Percentiles rank a stretch among this genome's conserved stretches.
Evolutionary conservation across 2,888 invertebrate genomes (phyloP).

Genomic region (Parnassius smintheus): DNA sequence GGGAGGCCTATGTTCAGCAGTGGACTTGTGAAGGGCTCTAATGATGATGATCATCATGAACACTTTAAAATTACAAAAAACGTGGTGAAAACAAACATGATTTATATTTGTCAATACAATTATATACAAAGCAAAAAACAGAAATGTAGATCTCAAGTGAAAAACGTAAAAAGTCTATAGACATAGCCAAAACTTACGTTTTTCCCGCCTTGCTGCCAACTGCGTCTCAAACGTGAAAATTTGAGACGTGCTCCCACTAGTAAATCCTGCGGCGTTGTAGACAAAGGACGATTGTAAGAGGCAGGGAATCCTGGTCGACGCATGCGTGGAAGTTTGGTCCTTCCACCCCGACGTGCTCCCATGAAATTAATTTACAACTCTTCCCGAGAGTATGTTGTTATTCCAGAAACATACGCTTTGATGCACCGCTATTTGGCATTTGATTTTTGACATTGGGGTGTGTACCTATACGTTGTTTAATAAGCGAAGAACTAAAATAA

Average conservation of each 20-base stretch:
- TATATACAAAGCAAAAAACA: no score
- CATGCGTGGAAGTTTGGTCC: slow-evolving; percentile 48
- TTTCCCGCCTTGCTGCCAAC: slow-evolving; percentile 36
- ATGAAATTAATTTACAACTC: slow-evolving; percentile 18
- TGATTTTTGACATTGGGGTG: slow-evolving; percentile 7
- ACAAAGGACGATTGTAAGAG: slow-evolving; percentile 56
- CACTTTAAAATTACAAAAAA: no score
- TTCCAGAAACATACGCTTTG: neutral
- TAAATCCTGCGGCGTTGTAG: slow-evolving; percentile 36
- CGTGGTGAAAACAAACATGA: no score
- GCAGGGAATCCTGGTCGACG: slow-evolving; percentile 48
- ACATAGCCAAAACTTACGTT: slow-evolving; percentile 8
- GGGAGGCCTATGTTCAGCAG: no score
- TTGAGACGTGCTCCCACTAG: slow-evolving; percentile 17
- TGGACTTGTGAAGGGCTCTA: no score
- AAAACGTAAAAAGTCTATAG: neutral
- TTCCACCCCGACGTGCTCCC: slow-evolving; percentile 23
- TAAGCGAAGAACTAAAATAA: neutral
- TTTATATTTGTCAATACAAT: no score
- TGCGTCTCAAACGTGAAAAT: slow-evolving; percentile 18
- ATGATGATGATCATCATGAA: no score
- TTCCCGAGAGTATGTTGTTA: slow-evolving; percentile 6
- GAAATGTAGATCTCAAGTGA: no score
- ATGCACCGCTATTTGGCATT: slow-evolving; percentile 15
- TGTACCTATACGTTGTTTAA: neutral